These are phyloP conservation scores for Leptura quadrifasciata DNA, from an alignment of 2,888 invertebrate species.

Conservation along the genomic window DNA sequence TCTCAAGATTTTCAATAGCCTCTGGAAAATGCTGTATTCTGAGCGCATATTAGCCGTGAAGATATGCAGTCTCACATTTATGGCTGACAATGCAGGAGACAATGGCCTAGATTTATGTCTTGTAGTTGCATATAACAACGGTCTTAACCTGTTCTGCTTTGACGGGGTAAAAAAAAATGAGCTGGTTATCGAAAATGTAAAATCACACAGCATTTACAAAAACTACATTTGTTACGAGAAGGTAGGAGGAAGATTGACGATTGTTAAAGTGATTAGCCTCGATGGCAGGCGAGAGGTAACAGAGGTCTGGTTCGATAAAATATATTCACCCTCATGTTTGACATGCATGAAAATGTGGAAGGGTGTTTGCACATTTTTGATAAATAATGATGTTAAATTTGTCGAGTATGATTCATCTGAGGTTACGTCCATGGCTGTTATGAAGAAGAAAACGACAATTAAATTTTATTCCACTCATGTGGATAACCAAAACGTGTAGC, in stretches of 20 bases:
- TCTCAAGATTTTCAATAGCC: conserved; percentile 65
- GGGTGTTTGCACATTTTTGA: conserved; percentile 69
- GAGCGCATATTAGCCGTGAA: conserved; percentile 67
- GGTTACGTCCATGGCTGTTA: conserved; percentile 62
- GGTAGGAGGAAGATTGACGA: conserved; percentile 68
- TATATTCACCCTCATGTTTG: conserved; percentile 70
- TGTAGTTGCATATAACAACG: conserved; percentile 62
- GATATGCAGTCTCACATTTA: conserved; percentile 67
- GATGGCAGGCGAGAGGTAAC: conserved; percentile 61
- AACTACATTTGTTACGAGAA: conserved; percentile 71
- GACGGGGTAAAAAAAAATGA: conserved; percentile 58
- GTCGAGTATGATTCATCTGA: conserved; percentile 65
- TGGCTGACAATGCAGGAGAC: conserved; percentile 58
- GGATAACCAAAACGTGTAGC: conserved; percentile 62
- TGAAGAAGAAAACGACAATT: conserved; percentile 59
- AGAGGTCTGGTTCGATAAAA: conserved; percentile 69
- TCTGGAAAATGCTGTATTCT: conserved; percentile 66
- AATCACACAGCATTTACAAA: conserved; percentile 68
- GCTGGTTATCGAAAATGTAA: conserved; percentile 64
- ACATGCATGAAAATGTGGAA: conserved; percentile 70
- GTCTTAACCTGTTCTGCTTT: conserved; percentile 59
- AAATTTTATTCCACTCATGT: conserved; percentile 60
- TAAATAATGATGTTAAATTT: conserved; percentile 68
- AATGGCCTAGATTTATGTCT: conserved; percentile 56
- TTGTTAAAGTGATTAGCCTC: conserved; percentile 64